A percentile compares a stretch with the other conserved stretches of the same genome.
Evolutionary conservation across 1,140 invertebrate species (phyloP).

Genomic region (Pteromalus puparum): DNA sequence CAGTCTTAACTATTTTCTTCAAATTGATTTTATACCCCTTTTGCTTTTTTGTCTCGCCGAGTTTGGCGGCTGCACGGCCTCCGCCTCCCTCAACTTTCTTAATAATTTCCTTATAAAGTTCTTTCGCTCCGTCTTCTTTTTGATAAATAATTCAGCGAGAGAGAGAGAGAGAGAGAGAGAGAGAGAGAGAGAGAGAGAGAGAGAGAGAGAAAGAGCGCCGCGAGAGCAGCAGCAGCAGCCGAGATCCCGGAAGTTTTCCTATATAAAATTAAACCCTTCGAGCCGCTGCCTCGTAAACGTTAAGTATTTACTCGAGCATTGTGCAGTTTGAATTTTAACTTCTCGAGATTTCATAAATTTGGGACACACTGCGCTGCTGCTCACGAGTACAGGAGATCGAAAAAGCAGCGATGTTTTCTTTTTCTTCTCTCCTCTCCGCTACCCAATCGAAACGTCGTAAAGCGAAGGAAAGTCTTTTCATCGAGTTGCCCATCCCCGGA

Average conservation of each 20-base stretch:
- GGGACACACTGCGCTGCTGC: neutral
- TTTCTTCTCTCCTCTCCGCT: neutral
- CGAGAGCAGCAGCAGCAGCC: neutral
- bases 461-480: slow-evolving; percentile 14
- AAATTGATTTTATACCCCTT: slow-evolving; percentile 41
- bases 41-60: slow-evolving; percentile 23
- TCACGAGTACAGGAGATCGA: neutral
- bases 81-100: slow-evolving; percentile 39
- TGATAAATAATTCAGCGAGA: slow-evolving; percentile 51
- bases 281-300: slow-evolving; percentile 36
- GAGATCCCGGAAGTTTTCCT: slow-evolving; percentile 40
- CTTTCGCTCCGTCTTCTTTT: slow-evolving; percentile 31
- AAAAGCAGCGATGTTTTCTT: neutral
- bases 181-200: neutral
- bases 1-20: slow-evolving; percentile 41
- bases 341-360: slow-evolving; percentile 43
- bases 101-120: slow-evolving; percentile 52
- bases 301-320: slow-evolving; percentile 48
- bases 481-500: slow-evolving; percentile 1
- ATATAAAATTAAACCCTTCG: slow-evolving; percentile 48
- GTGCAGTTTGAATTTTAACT: slow-evolving; percentile 44
- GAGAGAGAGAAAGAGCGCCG: slow-evolving; percentile 22
- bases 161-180: neutral
- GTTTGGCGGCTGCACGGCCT: neutral
- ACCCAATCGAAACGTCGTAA: slow-evolving; percentile 22